Evolutionary conservation across 2,113 vertebrate genomes (phyloP).

Genomic region (Dipodomys merriami): DNA sequence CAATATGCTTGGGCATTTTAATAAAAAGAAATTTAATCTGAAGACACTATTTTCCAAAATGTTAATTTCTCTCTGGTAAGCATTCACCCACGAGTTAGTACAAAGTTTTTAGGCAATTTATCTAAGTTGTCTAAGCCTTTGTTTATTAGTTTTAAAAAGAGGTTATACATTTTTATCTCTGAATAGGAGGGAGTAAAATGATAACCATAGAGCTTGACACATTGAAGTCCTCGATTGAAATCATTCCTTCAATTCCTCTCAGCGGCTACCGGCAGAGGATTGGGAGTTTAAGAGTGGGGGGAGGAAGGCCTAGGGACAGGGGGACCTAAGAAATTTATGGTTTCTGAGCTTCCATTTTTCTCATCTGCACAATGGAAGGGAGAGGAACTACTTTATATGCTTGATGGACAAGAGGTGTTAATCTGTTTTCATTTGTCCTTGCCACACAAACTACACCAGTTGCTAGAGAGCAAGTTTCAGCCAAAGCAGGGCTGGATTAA

Average conservation of each 20-base stretch:
- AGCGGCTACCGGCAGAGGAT: not conserved
- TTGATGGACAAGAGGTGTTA: not conserved
- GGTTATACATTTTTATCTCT: not conserved
- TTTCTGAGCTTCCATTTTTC: not conserved
- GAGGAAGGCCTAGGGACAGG: not conserved
- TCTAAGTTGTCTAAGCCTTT: not conserved
- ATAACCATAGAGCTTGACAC: not conserved
- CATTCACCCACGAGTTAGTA: not conserved
- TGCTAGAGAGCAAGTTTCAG: not conserved
- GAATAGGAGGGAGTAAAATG: not conserved
- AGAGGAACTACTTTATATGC: not conserved
- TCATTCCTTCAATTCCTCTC: not conserved
- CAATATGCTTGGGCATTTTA: not conserved
- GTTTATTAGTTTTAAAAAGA: not conserved
- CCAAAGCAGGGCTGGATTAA: not conserved
- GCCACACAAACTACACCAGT: not conserved
- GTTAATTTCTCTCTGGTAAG: not conserved
- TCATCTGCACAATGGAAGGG: conserved; percentile 21
- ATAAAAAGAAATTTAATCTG: not conserved
- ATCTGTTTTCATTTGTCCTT: not conserved
- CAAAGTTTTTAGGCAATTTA: not conserved
- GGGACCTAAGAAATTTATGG: not conserved
- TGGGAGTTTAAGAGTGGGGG: not conserved
- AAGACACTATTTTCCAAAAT: not conserved
- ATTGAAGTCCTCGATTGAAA: not conserved